Conservation (phyloP, 2,797 vertebrate genomes). For the Ambastaia sidthimunki region DNA sequence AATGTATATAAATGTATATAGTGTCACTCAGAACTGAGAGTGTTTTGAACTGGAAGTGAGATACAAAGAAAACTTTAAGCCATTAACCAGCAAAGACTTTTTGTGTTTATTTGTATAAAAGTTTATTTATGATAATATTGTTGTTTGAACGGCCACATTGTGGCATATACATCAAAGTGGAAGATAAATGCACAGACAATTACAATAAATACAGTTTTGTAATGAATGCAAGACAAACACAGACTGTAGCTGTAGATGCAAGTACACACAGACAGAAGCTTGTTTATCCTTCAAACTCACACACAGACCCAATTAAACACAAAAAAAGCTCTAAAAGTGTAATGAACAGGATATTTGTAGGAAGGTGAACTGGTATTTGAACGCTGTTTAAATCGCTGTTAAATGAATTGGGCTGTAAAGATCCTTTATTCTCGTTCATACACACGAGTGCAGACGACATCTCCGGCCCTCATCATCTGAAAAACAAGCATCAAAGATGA, state of each 20-base stretch:
- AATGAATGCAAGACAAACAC: constrained; percentile 27
- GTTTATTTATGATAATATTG: constrained; percentile 36
- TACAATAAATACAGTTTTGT: constrained; percentile 53
- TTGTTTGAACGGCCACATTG: constrained; percentile 27
- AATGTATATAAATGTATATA: constrained; percentile 61
- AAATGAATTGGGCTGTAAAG: background rate
- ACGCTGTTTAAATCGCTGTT: constrained; percentile 7
- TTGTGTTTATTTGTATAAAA: constrained; percentile 5
- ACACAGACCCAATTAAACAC: constrained; percentile 11
- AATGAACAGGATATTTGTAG: constrained; percentile 16
- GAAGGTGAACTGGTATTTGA: background rate
- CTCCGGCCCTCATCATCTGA: constrained; percentile 81
- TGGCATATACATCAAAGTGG: constrained; percentile 30
- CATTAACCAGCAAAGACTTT: constrained; percentile 29
- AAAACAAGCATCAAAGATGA: constrained; percentile 51
- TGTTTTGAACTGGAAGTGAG: constrained; percentile 51
- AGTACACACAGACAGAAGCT: background rate
- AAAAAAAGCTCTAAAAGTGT: constrained; percentile 2
- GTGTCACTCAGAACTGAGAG: constrained; percentile 58
- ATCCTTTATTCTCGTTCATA: constrained; percentile 75
- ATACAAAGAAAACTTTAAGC: constrained; percentile 52
- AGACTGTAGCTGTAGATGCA: background rate
- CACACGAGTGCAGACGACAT: constrained; percentile 79
- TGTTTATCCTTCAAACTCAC: background rate
- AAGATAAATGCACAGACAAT: constrained; percentile 31